phyloP scores from a whole-genome alignment of 37 sponge, comb jelly and placozoan genomes.

The Ianthella basta region DNA sequence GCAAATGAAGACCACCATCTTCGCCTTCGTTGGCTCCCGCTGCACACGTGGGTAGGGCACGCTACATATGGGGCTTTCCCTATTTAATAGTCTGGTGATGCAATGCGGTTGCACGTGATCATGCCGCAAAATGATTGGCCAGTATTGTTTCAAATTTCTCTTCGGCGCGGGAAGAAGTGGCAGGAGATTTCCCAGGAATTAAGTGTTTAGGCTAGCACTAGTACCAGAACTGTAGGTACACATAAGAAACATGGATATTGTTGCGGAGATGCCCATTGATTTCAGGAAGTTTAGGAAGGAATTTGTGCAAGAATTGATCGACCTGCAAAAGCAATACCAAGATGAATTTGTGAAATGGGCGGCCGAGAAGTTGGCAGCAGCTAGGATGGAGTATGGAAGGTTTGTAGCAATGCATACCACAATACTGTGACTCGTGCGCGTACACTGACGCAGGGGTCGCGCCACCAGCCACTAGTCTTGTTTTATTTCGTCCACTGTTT shows the following conservation, averaged over 20 bases:
- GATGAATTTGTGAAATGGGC: conserved; percentile 14
- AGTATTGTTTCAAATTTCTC: neutral
- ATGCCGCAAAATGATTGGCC: neutral
- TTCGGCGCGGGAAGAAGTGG: neutral
- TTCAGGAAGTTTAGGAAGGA: neutral
- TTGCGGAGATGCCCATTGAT: neutral
- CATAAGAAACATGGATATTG: too few relatives aligned
- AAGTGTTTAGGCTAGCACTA: too few relatives aligned
- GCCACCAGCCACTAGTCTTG: too few relatives aligned
- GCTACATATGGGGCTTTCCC: neutral
- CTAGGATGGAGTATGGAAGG: conserved; percentile 13
- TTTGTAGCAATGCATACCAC: neutral
- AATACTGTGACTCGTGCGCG: neutral
- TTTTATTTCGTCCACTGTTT: too few relatives aligned
- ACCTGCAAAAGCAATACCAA: neutral
- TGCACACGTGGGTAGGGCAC: neutral
- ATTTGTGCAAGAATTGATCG: neutral
- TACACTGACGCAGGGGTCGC: neutral
- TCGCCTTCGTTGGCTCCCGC: too few relatives aligned
- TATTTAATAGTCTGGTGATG: neutral
- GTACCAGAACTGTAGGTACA: too few relatives aligned
- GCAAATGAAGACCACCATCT: conserved; percentile 96
- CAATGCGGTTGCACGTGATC: neutral
- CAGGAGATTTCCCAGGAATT: neutral
- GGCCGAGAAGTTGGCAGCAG: conserved; percentile 6